These are phyloP conservation scores for Dinothrombium tinctorium DNA, from an alignment of 1,140 invertebrate genomes.

Conservation along the genomic window DNA sequence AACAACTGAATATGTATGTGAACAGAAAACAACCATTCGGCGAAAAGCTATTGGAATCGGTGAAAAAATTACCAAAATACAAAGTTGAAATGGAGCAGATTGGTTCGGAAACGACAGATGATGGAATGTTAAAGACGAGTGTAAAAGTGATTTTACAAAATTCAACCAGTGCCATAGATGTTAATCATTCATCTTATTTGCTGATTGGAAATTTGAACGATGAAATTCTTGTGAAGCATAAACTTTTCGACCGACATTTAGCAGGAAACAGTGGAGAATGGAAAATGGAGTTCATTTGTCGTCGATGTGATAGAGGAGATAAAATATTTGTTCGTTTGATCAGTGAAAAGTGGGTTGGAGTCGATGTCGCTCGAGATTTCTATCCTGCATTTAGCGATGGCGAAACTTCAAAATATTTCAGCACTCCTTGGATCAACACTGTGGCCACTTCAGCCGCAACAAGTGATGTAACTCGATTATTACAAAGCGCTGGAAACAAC, in stretches of 20 bases:
- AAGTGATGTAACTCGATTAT: too few species aligned
- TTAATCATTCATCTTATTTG: not conserved
- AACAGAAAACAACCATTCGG: slow-evolving; percentile 30
- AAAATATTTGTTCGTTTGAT: too few species aligned
- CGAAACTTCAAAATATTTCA: too few species aligned
- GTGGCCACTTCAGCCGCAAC: too few species aligned
- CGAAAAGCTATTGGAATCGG: not conserved
- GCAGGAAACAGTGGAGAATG: not conserved
- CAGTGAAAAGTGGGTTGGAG: too few species aligned
- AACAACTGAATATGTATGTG: slow-evolving; percentile 39
- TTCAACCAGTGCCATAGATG: not conserved
- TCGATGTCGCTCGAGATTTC: too few species aligned
- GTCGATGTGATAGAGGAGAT: too few species aligned
- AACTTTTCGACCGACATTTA: not conserved
- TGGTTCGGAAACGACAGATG: not conserved
- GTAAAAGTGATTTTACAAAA: not conserved
- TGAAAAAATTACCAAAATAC: not conserved
- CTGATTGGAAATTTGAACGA: not conserved
- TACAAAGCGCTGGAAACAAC: too few species aligned
- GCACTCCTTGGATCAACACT: too few species aligned
- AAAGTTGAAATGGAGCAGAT: not conserved
- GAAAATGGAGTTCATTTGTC: too few species aligned
- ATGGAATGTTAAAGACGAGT: not conserved
- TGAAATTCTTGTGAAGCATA: not conserved
- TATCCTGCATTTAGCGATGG: too few species aligned